Evolutionary conservation across 1,140 invertebrate species (phyloP), one percentile per base, ranked within the genome.

Genomic region (Trichoplusia ni): DNA sequence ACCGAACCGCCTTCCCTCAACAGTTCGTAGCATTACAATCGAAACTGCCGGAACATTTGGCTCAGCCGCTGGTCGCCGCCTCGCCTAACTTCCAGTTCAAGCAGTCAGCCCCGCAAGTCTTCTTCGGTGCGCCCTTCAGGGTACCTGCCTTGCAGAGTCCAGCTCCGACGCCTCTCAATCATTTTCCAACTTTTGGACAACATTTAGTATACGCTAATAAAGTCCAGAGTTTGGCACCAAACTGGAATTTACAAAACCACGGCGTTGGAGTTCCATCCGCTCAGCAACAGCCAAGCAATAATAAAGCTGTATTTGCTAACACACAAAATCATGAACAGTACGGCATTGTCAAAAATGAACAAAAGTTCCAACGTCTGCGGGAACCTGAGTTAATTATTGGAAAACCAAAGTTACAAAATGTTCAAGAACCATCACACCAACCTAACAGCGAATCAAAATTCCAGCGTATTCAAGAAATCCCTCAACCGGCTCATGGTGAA

Each of bases 21-120:
- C 83, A 90, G 60, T 90, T 75, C 67, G 76, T 90, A n/a, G 75
- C 77, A 40, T 56, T 90, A 3, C 87, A 90, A 71, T 4, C 54
- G 8, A 82, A 78, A 42, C 37, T 90, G 5, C 87, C 87, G 0
- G 69, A 77, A 14, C 86, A 90, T 73, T 71, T 90, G 4, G 72
- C 82, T 9, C 84, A 89, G 53, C 87, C 87, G 0, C 44, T 90
- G 23, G 73, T 84, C 8, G 71, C 77, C 0, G 78, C 81, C 0
- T 60, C 73, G 4, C 73, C 84, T 1, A 74, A 40, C 54, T 72
- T 68, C 19, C 82, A 86, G 31, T 76, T 78, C 27, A 81, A 78
- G 33, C 82, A 79, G 53, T 42, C 69, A 1, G 68, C 75, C 0
- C 74, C 79, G 1, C 84, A 60, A 35, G 83, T 60, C 79, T 81